Evolutionary conservation across 2,888 invertebrate species (phyloP).

Genomic region (Dasysyrphus tricinctus): DNA sequence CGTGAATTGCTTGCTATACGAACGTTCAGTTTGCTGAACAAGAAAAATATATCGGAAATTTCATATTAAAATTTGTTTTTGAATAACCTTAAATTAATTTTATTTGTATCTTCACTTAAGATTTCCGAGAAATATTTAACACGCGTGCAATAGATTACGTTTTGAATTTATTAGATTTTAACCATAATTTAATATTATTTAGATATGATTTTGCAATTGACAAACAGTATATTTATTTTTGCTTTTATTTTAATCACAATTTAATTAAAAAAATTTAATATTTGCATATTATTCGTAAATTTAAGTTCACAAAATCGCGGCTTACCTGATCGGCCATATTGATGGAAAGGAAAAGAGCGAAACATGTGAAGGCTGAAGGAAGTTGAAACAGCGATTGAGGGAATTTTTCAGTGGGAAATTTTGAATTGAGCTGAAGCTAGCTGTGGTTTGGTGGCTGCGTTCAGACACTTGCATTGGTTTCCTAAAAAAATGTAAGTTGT

Average conservation of each 20-base stretch:
- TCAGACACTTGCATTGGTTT: background rate
- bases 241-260: constrained; percentile 8
- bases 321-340: constrained; percentile 94
- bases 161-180: background rate
- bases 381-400: constrained; percentile 76
- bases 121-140: constrained; percentile 2
- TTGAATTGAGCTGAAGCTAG: constrained; percentile 50
- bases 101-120: background rate
- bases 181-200: background rate
- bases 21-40: constrained; percentile 94
- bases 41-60: constrained; percentile 10
- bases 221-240: background rate
- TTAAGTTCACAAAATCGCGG: constrained; percentile 77
- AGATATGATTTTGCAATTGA: background rate
- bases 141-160: background rate
- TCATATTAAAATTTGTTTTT: background rate
- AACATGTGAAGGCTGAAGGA: constrained; percentile 77
- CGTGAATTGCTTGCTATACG: constrained; percentile 98
- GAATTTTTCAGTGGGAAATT: constrained; percentile 45
- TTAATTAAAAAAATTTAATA: constrained; percentile 15
- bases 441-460: constrained; percentile 23
- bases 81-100: background rate
- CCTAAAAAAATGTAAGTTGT: too few relatives aligned
- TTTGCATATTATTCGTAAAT: constrained; percentile 15
- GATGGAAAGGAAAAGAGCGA: constrained; percentile 83